Evolutionary conservation across 30 jellyfish, hydroid and myxozoan species (phyloP).

Genomic region (Hydractinia echinata): DNA sequence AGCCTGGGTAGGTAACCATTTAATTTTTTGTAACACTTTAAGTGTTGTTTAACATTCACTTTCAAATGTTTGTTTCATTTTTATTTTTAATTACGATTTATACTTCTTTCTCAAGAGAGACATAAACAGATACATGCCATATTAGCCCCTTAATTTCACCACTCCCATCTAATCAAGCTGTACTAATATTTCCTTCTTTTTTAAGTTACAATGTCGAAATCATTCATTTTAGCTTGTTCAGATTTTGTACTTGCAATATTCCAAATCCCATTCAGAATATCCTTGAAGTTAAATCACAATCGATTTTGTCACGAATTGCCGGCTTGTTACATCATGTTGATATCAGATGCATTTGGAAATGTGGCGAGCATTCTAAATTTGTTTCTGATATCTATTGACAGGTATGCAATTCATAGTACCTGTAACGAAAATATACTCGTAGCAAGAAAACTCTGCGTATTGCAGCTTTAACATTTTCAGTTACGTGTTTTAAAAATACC

Average conservation of each 20-base stretch:
- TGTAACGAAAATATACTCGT: too few relatives aligned
- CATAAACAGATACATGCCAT: too few relatives aligned
- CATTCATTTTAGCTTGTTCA: conserved; percentile 7
- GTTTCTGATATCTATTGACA: conserved; percentile 72
- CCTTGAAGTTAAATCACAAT: conserved; percentile 35
- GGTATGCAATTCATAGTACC: neutral
- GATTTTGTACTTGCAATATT: conserved; percentile 62
- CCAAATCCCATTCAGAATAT: conserved; percentile 59
- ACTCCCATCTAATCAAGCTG: too few relatives aligned
- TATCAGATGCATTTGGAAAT: conserved; percentile 57
- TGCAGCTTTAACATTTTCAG: too few relatives aligned
- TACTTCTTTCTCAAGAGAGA: too few relatives aligned
- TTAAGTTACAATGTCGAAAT: neutral
- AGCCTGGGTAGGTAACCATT: conserved; percentile 48
- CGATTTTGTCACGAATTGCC: conserved; percentile 53
- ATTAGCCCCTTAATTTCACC: too few relatives aligned
- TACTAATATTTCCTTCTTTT: neutral
- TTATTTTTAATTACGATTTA: too few relatives aligned
- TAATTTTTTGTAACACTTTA: neutral
- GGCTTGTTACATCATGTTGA: conserved; percentile 43
- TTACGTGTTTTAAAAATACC: too few relatives aligned
- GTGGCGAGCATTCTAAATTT: conserved; percentile 76
- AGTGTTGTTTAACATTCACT: too few relatives aligned
- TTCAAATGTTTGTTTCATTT: too few relatives aligned
- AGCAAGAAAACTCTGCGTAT: too few relatives aligned